Conservation (phyloP, 2,113 vertebrate species). For the Zeus faber region DNA sequence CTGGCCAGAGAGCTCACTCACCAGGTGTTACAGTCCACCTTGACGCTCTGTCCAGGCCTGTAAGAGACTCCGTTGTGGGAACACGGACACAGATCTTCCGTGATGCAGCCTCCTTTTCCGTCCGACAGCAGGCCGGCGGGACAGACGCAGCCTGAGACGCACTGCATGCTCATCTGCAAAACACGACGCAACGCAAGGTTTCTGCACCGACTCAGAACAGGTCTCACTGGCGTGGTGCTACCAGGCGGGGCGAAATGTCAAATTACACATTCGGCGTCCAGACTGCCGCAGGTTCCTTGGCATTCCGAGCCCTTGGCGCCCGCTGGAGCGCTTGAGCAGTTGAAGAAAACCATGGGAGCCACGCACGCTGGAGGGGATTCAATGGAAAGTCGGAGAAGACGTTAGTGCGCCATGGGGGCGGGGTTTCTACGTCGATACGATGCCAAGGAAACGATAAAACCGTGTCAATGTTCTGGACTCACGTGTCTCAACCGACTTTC, state of each 20-base stretch:
- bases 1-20: conserved; percentile 52
- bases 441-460: not conserved
- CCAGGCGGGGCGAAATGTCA: not conserved
- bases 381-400: conserved; percentile 18
- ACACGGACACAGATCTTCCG: conserved; percentile 80
- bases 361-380: conserved; percentile 73
- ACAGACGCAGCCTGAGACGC: conserved; percentile 88
- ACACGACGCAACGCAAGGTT: too few species aligned
- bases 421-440: too few species aligned
- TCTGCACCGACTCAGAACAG: too few species aligned
- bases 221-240: too few species aligned
- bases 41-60: conserved; percentile 74
- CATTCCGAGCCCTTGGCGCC: conserved; percentile 77
- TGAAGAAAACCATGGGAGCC: conserved; percentile 82
- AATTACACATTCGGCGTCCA: conserved; percentile 86
- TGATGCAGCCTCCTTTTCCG: conserved; percentile 79
- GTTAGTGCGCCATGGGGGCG: too few species aligned
- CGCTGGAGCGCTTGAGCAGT: conserved; percentile 72
- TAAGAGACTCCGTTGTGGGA: conserved; percentile 79
- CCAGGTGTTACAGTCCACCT: conserved; percentile 89
- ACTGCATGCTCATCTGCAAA: conserved; percentile 78
- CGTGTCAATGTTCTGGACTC: conserved; percentile 18
- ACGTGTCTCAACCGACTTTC: conserved; percentile 10
- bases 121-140: conserved; percentile 78
- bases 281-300: conserved; percentile 85